A percentile compares a stretch with the other conserved stretches of the same genome.
Conservation (phyloP, 1,140 invertebrate species). For the Ladona fulva region DNA sequence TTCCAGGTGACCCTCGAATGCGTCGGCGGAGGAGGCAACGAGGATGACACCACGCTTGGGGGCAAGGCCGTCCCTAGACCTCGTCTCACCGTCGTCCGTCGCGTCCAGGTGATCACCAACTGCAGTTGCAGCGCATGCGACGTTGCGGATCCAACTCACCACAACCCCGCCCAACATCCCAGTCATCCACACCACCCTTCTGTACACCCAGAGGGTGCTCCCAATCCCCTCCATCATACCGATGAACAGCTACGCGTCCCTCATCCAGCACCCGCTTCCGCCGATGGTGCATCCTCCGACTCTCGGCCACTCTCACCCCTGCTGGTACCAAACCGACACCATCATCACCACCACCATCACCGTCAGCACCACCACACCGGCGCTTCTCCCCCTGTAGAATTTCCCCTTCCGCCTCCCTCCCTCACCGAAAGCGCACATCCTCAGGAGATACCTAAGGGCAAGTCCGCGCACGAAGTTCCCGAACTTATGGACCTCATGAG, state of each 20-base stretch:
- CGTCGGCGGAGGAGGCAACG: conserved; percentile 40
- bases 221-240: conserved; percentile 24
- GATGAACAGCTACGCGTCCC: conserved; percentile 17
- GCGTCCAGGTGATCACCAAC: conserved; percentile 53
- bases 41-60: conserved; percentile 33
- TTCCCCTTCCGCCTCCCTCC: not conserved
- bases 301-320: not conserved
- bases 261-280: not conserved
- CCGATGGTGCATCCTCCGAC: not conserved
- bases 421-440: not conserved
- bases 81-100: not conserved
- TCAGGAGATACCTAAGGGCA: not conserved
- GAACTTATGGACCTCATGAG: conserved; percentile 19
- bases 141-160: conserved; percentile 28
- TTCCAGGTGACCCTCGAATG: conserved; percentile 47
- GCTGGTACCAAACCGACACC: not conserved
- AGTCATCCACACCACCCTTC: conserved; percentile 26
- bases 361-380: conserved; percentile 9
- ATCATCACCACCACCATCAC: not conserved
- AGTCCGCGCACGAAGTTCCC: conserved; percentile 21
- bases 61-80: not conserved
- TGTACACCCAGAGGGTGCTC: conserved; percentile 21
- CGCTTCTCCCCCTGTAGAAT: not conserved
- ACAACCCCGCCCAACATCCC: conserved; percentile 30
- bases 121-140: conserved; percentile 51